phyloP scores from a whole-genome alignment of 2,797 vertebrate genomes.

The Channa striata region DNA sequence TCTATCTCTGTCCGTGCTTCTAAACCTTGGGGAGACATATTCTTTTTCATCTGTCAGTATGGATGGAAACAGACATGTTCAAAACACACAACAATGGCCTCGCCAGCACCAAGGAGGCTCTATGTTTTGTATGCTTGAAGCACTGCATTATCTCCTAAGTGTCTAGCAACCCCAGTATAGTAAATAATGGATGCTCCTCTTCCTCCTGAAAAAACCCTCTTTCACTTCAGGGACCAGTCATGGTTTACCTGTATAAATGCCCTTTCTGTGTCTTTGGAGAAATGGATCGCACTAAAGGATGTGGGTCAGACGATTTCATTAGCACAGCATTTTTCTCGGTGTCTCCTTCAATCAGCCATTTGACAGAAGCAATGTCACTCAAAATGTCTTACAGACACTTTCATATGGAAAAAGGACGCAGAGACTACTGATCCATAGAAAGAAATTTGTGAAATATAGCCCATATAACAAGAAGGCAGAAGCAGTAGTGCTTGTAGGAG shows the following conservation, averaged over 20 bases:
- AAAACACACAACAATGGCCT: slow-evolving; percentile 80
- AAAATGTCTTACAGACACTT: slow-evolving; percentile 68
- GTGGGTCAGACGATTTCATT: slow-evolving; percentile 82
- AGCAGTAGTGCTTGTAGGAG: slow-evolving; percentile 44
- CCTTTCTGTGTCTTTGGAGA: slow-evolving; percentile 79
- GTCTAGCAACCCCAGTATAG: slow-evolving; percentile 78
- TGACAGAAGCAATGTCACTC: slow-evolving; percentile 73
- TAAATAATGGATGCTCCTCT: slow-evolving; percentile 83
- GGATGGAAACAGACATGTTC: slow-evolving; percentile 80
- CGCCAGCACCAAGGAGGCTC: slow-evolving; percentile 69
- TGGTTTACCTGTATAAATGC: slow-evolving; percentile 83
- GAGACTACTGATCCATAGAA: slow-evolving; percentile 55
- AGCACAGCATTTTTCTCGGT: slow-evolving; percentile 71
- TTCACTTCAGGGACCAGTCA: slow-evolving; percentile 80
- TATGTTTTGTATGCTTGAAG: slow-evolving; percentile 83
- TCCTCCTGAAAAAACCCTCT: slow-evolving; percentile 67
- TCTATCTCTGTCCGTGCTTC: slow-evolving; percentile 66
- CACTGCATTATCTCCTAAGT: slow-evolving; percentile 82
- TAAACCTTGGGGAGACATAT: slow-evolving; percentile 78
- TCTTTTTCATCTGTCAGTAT: slow-evolving; percentile 81
- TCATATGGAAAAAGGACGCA: slow-evolving; percentile 49
- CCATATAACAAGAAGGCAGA: slow-evolving; percentile 58
- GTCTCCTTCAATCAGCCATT: slow-evolving; percentile 73
- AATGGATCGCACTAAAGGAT: slow-evolving; percentile 78
- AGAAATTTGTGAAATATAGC: slow-evolving; percentile 61